These are phyloP conservation scores for Erebia aethiops DNA, from an alignment of 2,888 invertebrate genomes.

Conservation along the genomic window DNA sequence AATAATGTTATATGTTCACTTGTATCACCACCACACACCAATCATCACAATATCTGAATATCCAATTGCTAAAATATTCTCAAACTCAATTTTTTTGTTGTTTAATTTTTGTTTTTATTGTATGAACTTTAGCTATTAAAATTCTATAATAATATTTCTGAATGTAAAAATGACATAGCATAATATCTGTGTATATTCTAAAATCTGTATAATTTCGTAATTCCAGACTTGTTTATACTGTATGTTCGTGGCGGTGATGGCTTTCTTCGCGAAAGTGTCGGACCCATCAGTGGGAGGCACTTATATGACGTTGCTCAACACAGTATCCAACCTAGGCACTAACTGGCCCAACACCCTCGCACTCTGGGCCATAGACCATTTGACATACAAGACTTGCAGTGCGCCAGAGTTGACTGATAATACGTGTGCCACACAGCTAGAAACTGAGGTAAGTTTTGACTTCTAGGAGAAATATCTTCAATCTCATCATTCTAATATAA, in stretches of 20 bases:
- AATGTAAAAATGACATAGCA: too few relatives aligned
- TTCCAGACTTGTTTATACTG: slow-evolving; percentile 94
- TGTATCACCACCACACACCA: too few relatives aligned
- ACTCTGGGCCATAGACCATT: slow-evolving; percentile 94
- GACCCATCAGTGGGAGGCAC: slow-evolving; percentile 99
- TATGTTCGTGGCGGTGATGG: slow-evolving; percentile 99
- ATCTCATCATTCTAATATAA: too few relatives aligned
- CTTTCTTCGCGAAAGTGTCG: slow-evolving; percentile 98
- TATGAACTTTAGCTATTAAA: too few relatives aligned
- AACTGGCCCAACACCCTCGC: slow-evolving; percentile 98
- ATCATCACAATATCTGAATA: too few relatives aligned
- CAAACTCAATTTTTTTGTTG: too few relatives aligned
- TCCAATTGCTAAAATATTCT: too few relatives aligned
- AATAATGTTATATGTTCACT: too few relatives aligned
- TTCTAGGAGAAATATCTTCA: too few relatives aligned
- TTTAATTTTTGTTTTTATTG: too few relatives aligned
- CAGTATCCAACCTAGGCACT: slow-evolving; percentile 97
- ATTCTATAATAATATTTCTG: too few relatives aligned
- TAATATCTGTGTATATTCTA: too few relatives aligned
- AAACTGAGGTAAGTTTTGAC: slow-evolving; percentile 84
- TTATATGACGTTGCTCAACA: slow-evolving; percentile 99
- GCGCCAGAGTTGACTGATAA: slow-evolving; percentile 75
- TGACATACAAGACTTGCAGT: slow-evolving; percentile 91
- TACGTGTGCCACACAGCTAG: slow-evolving; percentile 84
- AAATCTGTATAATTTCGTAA: background rate